Evolutionary conservation across 1,140 invertebrate species (phyloP).

Genomic region (Metopolophium dirhodum): DNA sequence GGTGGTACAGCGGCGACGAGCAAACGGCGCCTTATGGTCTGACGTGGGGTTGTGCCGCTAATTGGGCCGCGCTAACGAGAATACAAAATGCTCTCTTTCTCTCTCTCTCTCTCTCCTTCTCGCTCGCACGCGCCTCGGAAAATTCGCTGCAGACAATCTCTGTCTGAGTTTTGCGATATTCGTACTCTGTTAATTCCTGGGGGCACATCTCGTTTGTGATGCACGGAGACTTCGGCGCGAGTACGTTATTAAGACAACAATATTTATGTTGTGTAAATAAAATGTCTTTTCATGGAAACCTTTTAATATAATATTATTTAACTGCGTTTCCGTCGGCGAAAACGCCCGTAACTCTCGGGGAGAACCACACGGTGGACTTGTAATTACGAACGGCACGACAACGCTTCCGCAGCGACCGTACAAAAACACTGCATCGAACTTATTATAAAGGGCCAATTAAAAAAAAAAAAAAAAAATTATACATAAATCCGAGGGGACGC

Average conservation of each 20-base stretch:
- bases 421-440: not conserved
- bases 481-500: not conserved
- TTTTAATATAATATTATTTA: not conserved
- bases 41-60: conserved; percentile 44
- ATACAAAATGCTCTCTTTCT: conserved; percentile 38
- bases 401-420: not conserved
- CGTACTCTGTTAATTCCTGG: not conserved
- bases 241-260: not conserved
- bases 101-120: not conserved
- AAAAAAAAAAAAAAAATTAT: conserved; percentile 14
- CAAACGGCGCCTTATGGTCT: conserved; percentile 54
- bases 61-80: conserved; percentile 54
- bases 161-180: not conserved
- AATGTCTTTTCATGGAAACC: not conserved
- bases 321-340: not conserved
- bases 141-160: not conserved
- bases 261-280: not conserved
- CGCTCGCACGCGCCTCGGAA: not conserved
- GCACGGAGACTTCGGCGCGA: not conserved
- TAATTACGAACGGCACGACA: not conserved
- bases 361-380: not conserved
- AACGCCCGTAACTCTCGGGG: not conserved
- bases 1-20: conserved; percentile 17
- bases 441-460: conserved; percentile 44
- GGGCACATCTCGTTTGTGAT: not conserved